Percentiles rank a stretch among this genome's conserved stretches.
Evolutionary conservation across 2,888 invertebrate species (phyloP).

Genomic region (Dendrolimus pini): DNA sequence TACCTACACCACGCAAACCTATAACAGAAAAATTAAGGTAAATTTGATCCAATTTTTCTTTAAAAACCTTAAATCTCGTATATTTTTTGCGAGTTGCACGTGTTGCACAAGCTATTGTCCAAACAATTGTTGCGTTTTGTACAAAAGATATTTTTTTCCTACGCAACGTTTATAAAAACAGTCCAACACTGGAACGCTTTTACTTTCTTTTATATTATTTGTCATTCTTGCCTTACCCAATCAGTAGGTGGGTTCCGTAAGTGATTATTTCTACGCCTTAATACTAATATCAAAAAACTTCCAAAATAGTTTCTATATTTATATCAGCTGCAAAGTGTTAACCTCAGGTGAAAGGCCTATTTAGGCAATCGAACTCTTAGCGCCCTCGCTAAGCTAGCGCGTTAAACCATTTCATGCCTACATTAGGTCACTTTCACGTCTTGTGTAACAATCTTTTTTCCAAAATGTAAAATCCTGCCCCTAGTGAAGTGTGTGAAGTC

Average conservation of each 20-base stretch:
- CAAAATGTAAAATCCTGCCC: too few relatives aligned
- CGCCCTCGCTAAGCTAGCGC: too few relatives aligned
- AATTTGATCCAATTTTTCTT: constrained; percentile 8
- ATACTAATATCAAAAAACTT: too few relatives aligned
- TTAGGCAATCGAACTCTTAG: too few relatives aligned
- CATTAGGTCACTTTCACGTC: too few relatives aligned
- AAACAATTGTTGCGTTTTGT: constrained; percentile 29
- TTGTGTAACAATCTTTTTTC: too few relatives aligned
- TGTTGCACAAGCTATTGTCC: constrained; percentile 50
- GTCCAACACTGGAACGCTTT: constrained; percentile 50
- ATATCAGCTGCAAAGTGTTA: too few relatives aligned
- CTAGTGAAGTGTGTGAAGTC: too few relatives aligned
- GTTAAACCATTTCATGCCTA: too few relatives aligned
- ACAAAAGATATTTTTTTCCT: constrained; percentile 35
- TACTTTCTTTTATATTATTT: constrained; percentile 46
- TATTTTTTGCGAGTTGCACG: constrained; percentile 33
- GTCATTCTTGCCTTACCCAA: background rate
- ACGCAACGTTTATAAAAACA: constrained; percentile 34
- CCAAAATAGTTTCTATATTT: too few relatives aligned
- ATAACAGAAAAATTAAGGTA: background rate
- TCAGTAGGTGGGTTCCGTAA: background rate
- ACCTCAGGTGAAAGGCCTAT: too few relatives aligned
- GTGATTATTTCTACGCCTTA: constrained; percentile 1
- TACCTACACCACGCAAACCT: too few relatives aligned
- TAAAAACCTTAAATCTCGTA: constrained; percentile 16